A percentile compares a stretch with the other conserved stretches of the same genome.
Evolutionary conservation across 2,888 invertebrate genomes (phyloP).

Genomic region (Alviniconcha strummeri): DNA sequence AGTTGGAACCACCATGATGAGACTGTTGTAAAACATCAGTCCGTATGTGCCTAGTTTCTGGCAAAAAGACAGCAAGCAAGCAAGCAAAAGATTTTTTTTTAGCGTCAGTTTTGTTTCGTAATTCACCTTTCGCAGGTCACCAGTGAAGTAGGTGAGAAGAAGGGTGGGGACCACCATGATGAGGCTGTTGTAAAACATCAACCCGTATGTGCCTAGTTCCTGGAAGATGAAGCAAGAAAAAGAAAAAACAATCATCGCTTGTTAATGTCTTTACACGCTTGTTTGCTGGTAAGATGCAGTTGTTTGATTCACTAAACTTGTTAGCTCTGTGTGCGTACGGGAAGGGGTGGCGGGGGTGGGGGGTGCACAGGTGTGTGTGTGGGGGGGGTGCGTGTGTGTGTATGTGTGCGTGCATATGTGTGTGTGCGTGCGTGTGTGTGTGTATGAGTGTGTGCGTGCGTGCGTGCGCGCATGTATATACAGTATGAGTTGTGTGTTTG

Average conservation of each 20-base stretch:
- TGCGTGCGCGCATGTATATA: too few relatives aligned
- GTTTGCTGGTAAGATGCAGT: too few relatives aligned
- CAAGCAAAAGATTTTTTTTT: not conserved
- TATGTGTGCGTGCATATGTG: not conserved
- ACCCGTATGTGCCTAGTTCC: constrained; percentile 75
- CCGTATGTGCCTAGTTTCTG: constrained; percentile 75
- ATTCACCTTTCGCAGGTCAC: constrained; percentile 56
- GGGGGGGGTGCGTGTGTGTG: not conserved
- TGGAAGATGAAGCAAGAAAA: constrained; percentile 44
- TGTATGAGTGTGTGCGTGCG: too few relatives aligned
- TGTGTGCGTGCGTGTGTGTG: not conserved
- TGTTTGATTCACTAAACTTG: too few relatives aligned
- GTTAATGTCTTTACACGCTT: too few relatives aligned
- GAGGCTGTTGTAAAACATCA: constrained; percentile 76
- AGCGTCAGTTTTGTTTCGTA: too few relatives aligned
- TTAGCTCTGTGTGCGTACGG: too few relatives aligned
- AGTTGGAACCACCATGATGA: constrained; percentile 75
- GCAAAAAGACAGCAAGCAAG: constrained; percentile 32
- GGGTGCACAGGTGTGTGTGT: too few relatives aligned
- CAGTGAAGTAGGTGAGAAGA: constrained; percentile 57
- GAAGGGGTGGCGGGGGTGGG: too few relatives aligned
- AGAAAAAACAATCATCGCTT: not conserved
- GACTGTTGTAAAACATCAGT: constrained; percentile 75
- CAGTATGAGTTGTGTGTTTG: too few relatives aligned
- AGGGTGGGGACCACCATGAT: constrained; percentile 74